phyloP scores from a whole-genome alignment of 92 coral and sea anemone genomes.

The Isaurus tuberculatus region DNA sequence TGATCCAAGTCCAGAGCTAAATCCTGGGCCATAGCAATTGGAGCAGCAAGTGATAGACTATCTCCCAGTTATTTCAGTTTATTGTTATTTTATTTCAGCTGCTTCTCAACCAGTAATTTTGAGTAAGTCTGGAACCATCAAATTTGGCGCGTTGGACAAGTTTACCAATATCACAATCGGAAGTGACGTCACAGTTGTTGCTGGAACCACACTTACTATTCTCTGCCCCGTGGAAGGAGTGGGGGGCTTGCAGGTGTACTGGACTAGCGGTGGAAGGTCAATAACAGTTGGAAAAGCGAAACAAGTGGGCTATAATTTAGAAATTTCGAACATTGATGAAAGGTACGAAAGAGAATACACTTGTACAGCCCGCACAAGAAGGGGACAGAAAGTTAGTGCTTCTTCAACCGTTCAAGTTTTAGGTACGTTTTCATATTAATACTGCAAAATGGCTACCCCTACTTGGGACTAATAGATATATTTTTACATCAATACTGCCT shows the following conservation, averaged over 20 bases:
- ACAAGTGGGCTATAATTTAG: slow-evolving; percentile 71
- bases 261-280: slow-evolving; percentile 66
- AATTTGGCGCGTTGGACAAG: slow-evolving; percentile 72
- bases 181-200: slow-evolving; percentile 78
- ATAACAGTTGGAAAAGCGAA: slow-evolving; percentile 75
- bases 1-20: no score
- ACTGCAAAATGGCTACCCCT: no score
- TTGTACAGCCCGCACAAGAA: slow-evolving; percentile 63
- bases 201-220: slow-evolving; percentile 75
- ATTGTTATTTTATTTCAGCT: slow-evolving; percentile 38
- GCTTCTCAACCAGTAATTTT: slow-evolving; percentile 62
- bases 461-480: slow-evolving; percentile 68
- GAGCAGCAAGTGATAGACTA: no score
- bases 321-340: slow-evolving; percentile 72
- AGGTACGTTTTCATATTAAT: slow-evolving; percentile 52
- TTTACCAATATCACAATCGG: slow-evolving; percentile 79
- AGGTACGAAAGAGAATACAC: slow-evolving; percentile 69
- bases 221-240: slow-evolving; percentile 78
- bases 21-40: no score
- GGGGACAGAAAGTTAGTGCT: slow-evolving; percentile 54
- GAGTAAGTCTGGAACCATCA: slow-evolving; percentile 47
- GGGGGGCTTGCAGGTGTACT: slow-evolving; percentile 68
- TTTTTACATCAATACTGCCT: no score
- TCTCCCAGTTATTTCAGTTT: neutral
- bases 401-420: slow-evolving; percentile 61